These are phyloP conservation scores for Pollenia labialis DNA, from an alignment of 2,888 invertebrate genomes.

Conservation along the genomic window DNA sequence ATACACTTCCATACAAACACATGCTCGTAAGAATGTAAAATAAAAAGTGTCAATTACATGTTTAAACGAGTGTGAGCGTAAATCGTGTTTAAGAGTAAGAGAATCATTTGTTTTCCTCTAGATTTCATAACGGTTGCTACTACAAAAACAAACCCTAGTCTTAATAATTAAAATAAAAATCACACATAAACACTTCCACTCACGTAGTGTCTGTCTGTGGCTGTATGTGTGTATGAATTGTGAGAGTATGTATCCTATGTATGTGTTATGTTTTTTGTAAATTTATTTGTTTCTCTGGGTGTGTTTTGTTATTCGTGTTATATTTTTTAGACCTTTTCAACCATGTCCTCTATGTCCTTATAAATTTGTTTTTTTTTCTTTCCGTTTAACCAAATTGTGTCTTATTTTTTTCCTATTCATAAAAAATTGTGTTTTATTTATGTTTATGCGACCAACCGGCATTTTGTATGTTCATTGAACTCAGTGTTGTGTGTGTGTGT, in stretches of 20 bases:
- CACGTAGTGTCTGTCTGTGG: neutral
- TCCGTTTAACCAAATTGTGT: conserved; percentile 48
- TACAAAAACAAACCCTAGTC: conserved; percentile 15
- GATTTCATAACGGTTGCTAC: conserved; percentile 21
- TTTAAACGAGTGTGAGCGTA: conserved; percentile 20
- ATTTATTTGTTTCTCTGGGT: conserved; percentile 9
- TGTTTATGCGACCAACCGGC: conserved; percentile 62
- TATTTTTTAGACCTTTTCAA: conserved; percentile 14
- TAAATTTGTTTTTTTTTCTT: conserved; percentile 44
- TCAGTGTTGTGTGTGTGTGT: conserved; percentile 16
- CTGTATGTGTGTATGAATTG: neutral
- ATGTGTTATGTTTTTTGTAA: neutral
- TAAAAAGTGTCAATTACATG: conserved; percentile 70
- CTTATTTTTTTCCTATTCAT: conserved; percentile 50
- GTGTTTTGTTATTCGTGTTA: conserved; percentile 35
- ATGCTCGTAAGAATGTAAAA: neutral
- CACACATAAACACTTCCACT: neutral
- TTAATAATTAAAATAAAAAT: conserved; percentile 44
- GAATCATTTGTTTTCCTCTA: conserved; percentile 9
- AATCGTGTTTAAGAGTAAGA: conserved; percentile 41
- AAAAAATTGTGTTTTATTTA: conserved; percentile 45
- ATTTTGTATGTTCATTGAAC: conserved; percentile 71
- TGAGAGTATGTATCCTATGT: neutral
- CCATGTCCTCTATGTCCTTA: conserved; percentile 60
- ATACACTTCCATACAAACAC: neutral